Evolutionary conservation across 2,797 vertebrate genomes (phyloP).

Genomic region (Manis javanica): DNA sequence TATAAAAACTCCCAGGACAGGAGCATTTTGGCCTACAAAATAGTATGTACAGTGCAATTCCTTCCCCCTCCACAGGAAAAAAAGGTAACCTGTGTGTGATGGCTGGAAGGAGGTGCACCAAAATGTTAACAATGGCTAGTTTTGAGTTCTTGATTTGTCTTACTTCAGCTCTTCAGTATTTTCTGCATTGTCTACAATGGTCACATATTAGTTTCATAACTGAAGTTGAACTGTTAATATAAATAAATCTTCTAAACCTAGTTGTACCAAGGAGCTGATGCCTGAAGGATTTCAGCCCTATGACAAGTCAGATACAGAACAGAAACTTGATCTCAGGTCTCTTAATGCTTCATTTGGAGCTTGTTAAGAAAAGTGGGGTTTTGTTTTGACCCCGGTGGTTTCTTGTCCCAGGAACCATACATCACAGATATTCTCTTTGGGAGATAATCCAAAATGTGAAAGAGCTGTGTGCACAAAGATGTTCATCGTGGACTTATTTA

Average conservation of each 20-base stretch:
- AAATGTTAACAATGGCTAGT: rapidly evolving
- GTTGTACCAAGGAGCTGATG: neutral
- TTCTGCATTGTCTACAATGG: neutral
- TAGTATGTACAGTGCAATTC: neutral
- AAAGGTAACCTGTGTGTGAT: rapidly evolving
- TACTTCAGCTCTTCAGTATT: neutral
- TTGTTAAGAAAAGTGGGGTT: neutral
- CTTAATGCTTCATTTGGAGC: neutral
- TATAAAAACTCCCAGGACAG: too few relatives aligned
- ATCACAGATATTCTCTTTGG: neutral
- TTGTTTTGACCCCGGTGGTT: neutral
- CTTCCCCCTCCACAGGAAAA: too few relatives aligned
- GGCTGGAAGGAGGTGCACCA: neutral
- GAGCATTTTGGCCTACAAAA: neutral
- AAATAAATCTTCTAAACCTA: neutral
- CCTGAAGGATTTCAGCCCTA: neutral
- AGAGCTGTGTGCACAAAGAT: rapidly evolving
- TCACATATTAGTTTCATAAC: rapidly evolving
- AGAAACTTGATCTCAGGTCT: neutral
- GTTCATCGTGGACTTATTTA: rapidly evolving
- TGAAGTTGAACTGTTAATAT: neutral
- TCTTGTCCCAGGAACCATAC: neutral
- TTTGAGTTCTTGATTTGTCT: neutral
- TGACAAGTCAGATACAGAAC: too few relatives aligned
- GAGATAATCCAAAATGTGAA: neutral